Percentiles rank a stretch among this genome's conserved stretches.
These are phyloP conservation scores for Cryptoblepharus egeriae DNA, from an alignment of 2,797 vertebrate genomes.

Conservation along the genomic window DNA sequence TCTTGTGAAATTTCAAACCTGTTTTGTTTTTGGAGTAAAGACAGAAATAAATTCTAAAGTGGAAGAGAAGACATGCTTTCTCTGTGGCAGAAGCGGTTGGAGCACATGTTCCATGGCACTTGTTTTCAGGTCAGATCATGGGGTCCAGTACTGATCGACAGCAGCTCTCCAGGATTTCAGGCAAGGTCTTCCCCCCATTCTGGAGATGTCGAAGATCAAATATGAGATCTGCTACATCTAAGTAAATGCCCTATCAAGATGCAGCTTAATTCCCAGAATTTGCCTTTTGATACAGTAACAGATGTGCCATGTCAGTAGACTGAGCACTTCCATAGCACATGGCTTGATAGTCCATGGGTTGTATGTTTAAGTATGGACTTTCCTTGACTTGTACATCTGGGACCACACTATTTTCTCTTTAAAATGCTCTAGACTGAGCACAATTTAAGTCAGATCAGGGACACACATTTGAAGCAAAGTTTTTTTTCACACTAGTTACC, in stretches of 20 bases:
- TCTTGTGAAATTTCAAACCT: conserved; percentile 37
- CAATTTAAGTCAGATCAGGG: not conserved
- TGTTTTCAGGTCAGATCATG: not conserved
- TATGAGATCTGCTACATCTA: too few species aligned
- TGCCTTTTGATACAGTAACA: too few species aligned
- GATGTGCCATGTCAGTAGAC: not conserved
- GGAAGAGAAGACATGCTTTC: not conserved
- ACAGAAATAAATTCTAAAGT: not conserved
- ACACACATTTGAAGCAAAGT: too few species aligned
- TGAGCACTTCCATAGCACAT: not conserved
- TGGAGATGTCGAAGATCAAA: too few species aligned
- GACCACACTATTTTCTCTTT: not conserved
- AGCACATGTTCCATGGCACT: not conserved
- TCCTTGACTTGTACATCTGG: not conserved
- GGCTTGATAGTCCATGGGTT: conserved; percentile 17
- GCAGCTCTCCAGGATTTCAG: not conserved
- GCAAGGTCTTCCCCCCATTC: too few species aligned
- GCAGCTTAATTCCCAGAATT: too few species aligned
- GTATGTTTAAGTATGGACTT: not conserved
- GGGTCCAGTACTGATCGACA: not conserved
- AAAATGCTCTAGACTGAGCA: not conserved
- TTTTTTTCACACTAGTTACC: too few species aligned
- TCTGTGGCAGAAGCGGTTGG: too few species aligned
- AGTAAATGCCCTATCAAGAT: not conserved
- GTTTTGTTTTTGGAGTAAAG: conserved; percentile 1